Evolutionary conservation across 2,797 vertebrate species (phyloP).

Genomic region (Melanotaenia boesemani): DNA sequence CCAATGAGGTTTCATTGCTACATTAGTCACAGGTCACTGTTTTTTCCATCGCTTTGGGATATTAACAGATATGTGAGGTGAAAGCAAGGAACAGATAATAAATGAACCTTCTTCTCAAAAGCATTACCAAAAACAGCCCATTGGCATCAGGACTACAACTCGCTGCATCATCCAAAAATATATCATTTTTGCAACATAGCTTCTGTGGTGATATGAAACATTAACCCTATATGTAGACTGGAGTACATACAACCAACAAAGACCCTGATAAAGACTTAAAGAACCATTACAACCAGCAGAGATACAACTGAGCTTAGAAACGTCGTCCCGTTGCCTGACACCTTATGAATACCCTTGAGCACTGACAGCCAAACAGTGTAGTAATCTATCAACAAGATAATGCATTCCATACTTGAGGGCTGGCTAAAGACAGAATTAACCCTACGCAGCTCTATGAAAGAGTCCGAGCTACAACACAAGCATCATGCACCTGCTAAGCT

Average conservation of each 20-base stretch:
- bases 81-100: slow-evolving; percentile 39
- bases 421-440: slow-evolving; percentile 57
- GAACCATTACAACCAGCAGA: slow-evolving; percentile 58
- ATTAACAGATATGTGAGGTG: slow-evolving; percentile 36
- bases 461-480: slow-evolving; percentile 71
- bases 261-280: slow-evolving; percentile 51
- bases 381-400: slow-evolving; percentile 51
- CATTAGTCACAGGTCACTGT: slow-evolving; percentile 64
- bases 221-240: slow-evolving; percentile 50
- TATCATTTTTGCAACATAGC: slow-evolving; percentile 43
- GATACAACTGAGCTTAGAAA: slow-evolving; percentile 45
- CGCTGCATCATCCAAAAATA: slow-evolving; percentile 54
- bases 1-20: slow-evolving; percentile 70
- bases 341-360: slow-evolving; percentile 54
- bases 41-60: slow-evolving; percentile 36
- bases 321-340: slow-evolving; percentile 41
- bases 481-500: slow-evolving; percentile 74
- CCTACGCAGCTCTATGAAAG: slow-evolving; percentile 46
- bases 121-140: slow-evolving; percentile 23
- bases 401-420: slow-evolving; percentile 59
- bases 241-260: slow-evolving; percentile 61
- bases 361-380: slow-evolving; percentile 53
- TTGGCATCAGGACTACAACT: slow-evolving; percentile 35
- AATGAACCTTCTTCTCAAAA: slow-evolving; percentile 37
- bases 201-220: slow-evolving; percentile 58